Base-by-base conservation (phyloP, 2,888 invertebrate species). In the Mimas tiliae region DNA sequence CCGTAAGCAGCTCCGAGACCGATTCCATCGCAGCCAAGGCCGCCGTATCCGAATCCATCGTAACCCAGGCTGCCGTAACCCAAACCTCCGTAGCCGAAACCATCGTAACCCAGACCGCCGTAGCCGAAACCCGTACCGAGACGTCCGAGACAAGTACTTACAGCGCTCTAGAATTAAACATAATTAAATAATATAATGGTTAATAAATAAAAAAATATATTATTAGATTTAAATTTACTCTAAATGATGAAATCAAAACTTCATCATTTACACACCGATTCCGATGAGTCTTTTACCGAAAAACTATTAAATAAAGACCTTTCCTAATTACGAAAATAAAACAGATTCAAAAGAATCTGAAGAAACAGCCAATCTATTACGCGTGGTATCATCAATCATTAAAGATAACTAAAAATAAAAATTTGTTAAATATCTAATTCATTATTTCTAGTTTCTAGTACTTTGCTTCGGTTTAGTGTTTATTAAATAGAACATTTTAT, bases 1-100 rank as follows among this genome's bases (percentile, higher is more conserved):
- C 67, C 69, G 16, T 64, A 51, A 9, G 64, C 21, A 45, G 64
- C 64, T 45, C 53, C 53, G 1, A 64, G 64, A 27, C 51, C 64
- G 16, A 52, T 53, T 6, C 27, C 64, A 12, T 14, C 64, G 14
- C 42, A 38, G 16, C 51, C 51, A n/a, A 19, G 4, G 19, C 52
- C 12, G 12, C 42, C 52, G 52, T 52, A 62, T 21, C 45, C 62
- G 0, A 62, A 21, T 12, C 62, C 45, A 12, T 45, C 62, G 11
- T 68, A 16, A 9, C 68, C 68, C 21, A n/a, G 16, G 1, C 34
- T 19, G 3, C 12, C 55, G 19, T 58, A 58, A 4, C 63, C 51
- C 8, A 64, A 7, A 11, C 50, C 21, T n/a, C 55, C 55, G 6
- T 38, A 58, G 1, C 63, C 63, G 34, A 19, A 33, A 11, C 63